Base-by-base conservation (phyloP, 2,113 vertebrate genomes). In the Myotis lucifugus region DNA sequence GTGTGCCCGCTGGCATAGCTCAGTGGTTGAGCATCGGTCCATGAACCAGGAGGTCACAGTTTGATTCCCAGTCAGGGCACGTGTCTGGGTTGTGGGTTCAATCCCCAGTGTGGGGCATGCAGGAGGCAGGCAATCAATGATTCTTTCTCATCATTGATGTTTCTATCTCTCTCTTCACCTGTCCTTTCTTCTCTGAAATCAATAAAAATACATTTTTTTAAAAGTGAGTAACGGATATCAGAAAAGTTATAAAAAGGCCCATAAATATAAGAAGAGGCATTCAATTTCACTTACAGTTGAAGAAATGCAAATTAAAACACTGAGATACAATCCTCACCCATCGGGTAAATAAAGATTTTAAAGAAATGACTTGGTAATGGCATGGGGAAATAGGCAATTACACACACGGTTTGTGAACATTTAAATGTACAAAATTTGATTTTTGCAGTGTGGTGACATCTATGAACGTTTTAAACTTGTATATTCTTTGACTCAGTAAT, bases 401-500 rank as follows among this genome's bases (percentile, higher is more conserved):
- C 8, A 48, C 19, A 56, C 67, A 64, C 1, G 14, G 64, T 56
- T 19, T 50, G 6, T 81, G n/a, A 46, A 81, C 27, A 34, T 12
- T 6, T 40, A 69, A 70, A 61, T 34, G 14, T 69, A 77, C 50
- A 77, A 59, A 82, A 77, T 77, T 72, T 82, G 34, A 88, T 34
- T 66, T 70, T 85, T 70, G 48, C n/a, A 85, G 34, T 52, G 70
- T 48, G 69, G 70, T 83, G 52, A 87, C 46, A 64, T 48, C 42
- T 72, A 56, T 27, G 10, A 67, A 56, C 1, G 10, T 85, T 85
- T 79, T 56, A 88, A 93, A 84, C 23, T 61, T 40, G 52, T n/a
- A 34, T 73, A 59, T 79, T 78, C 70, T 84, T 90, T 82, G 64
- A 91, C 42, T 82, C 23, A 48, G 74, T 85, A 61, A 90, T 85